Percentiles rank a stretch among this genome's conserved stretches.
Conservation (phyloP, 2,797 vertebrate species). For the Heterohyrax brucei region DNA sequence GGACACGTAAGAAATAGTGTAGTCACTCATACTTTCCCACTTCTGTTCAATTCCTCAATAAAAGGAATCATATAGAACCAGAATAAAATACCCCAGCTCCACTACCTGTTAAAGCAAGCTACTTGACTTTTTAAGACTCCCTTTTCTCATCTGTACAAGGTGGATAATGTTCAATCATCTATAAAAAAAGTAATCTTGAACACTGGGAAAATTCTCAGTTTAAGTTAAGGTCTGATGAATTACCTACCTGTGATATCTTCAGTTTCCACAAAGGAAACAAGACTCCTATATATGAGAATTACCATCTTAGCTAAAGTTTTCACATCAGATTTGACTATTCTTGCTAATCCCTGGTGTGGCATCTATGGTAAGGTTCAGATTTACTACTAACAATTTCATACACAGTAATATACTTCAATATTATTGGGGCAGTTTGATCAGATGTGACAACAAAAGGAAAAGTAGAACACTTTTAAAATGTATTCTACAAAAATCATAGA, state of each 20-base stretch:
- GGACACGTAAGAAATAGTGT: rapidly evolving
- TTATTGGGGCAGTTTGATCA: constrained; percentile 24
- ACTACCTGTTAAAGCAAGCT: neutral
- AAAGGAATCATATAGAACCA: neutral
- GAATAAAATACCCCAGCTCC: neutral
- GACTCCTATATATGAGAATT: neutral
- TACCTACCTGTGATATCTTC: neutral
- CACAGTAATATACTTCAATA: constrained; percentile 27
- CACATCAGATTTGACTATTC: neutral
- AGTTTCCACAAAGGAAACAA: constrained; percentile 53
- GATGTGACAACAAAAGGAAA: neutral
- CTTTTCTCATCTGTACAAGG: neutral
- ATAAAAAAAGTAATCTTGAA: neutral
- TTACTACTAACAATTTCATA: neutral
- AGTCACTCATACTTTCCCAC: neutral
- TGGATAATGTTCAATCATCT: neutral
- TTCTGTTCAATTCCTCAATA: neutral
- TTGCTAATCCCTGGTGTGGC: neutral
- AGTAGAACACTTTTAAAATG: neutral
- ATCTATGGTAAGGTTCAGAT: neutral
- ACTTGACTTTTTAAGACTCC: neutral
- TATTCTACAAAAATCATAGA: constrained; percentile 12
- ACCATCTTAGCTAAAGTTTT: neutral
- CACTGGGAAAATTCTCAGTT: neutral
- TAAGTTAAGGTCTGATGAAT: neutral